These are phyloP conservation scores for Gephyroberyx darwinii DNA, from an alignment of 2,797 vertebrate species.

Conservation along the genomic window DNA sequence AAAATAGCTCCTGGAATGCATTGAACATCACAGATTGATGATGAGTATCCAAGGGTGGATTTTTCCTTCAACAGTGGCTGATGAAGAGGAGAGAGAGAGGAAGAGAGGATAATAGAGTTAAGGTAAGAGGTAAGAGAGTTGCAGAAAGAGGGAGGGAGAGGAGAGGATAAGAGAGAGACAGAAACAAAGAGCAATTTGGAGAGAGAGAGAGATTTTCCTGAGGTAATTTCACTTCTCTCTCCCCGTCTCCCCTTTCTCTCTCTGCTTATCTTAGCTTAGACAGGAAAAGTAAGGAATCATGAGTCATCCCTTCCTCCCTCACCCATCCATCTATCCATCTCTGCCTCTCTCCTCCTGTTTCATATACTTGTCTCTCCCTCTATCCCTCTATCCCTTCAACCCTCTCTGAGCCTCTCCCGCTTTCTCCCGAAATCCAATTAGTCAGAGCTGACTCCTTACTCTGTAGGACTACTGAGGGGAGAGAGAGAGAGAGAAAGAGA, in stretches of 20 bases:
- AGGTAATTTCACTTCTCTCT: not conserved
- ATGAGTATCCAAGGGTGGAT: too few species aligned
- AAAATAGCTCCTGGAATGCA: too few species aligned
- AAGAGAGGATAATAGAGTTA: not conserved
- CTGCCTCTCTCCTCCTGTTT: not conserved
- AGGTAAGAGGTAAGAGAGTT: not conserved
- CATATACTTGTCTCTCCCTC: slow-evolving; percentile 24
- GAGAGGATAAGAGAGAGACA: not conserved
- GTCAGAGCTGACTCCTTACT: slow-evolving; percentile 44
- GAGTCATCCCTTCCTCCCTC: slow-evolving; percentile 27
- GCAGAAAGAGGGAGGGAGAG: not conserved
- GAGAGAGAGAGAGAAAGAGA: slow-evolving; percentile 3
- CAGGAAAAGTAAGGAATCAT: slow-evolving; percentile 7
- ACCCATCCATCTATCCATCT: slow-evolving; percentile 18
- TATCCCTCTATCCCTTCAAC: slow-evolving; percentile 47
- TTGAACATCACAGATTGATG: too few species aligned
- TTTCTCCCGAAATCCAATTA: slow-evolving; percentile 64
- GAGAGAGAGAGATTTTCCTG: not conserved
- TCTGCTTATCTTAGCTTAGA: slow-evolving; percentile 1
- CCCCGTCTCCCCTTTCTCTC: not conserved
- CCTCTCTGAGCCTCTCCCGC: slow-evolving; percentile 17
- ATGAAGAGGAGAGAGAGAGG: not conserved
- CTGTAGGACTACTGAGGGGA: slow-evolving; percentile 41
- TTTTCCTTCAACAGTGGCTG: too few species aligned
- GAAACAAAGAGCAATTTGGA: not conserved